Conservation (phyloP, 2,888 invertebrate genomes). For the Polydrusus tereticollis region DNA sequence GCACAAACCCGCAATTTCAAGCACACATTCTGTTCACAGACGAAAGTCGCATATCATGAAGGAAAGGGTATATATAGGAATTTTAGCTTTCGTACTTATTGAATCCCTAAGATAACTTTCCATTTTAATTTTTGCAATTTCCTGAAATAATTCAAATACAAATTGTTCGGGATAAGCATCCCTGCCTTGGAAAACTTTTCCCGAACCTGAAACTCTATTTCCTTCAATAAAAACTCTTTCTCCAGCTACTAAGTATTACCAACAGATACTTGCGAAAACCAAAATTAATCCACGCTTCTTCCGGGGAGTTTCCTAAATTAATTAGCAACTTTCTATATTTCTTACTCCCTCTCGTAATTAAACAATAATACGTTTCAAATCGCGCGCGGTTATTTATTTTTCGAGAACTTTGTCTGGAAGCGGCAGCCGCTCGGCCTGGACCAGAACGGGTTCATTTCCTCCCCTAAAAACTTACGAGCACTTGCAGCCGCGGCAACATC, state of each 20-base stretch:
- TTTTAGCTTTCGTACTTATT: too few species aligned
- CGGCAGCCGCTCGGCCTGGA: conserved; percentile 26
- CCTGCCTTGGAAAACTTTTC: conserved; percentile 2
- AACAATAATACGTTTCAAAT: conserved; percentile 65
- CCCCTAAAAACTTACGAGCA: conserved; percentile 63
- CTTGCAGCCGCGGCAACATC: conserved; percentile 64
- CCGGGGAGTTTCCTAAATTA: conserved; percentile 61
- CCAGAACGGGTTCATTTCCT: conserved; percentile 62
- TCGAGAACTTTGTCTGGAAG: conserved; percentile 43
- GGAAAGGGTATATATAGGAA: too few species aligned
- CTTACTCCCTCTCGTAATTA: conserved; percentile 64
- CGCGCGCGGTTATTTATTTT: conserved; percentile 61
- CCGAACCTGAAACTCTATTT: conserved; percentile 21
- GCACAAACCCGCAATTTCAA: too few species aligned
- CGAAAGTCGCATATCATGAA: too few species aligned
- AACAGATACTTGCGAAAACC: conserved; percentile 57
- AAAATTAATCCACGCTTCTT: conserved; percentile 54
- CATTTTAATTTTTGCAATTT: background rate
- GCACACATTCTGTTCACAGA: too few species aligned
- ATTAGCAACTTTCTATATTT: conserved; percentile 64
- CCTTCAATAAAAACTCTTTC: conserved; percentile 45
- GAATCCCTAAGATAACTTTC: background rate
- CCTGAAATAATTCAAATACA: background rate
- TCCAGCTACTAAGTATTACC: conserved; percentile 57
- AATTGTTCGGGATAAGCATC: background rate